A percentile compares a stretch with the other conserved stretches of the same genome.
phyloP scores from a whole-genome alignment of 2,113 vertebrate genomes.

The Epinephelus fuscoguttatus region DNA sequence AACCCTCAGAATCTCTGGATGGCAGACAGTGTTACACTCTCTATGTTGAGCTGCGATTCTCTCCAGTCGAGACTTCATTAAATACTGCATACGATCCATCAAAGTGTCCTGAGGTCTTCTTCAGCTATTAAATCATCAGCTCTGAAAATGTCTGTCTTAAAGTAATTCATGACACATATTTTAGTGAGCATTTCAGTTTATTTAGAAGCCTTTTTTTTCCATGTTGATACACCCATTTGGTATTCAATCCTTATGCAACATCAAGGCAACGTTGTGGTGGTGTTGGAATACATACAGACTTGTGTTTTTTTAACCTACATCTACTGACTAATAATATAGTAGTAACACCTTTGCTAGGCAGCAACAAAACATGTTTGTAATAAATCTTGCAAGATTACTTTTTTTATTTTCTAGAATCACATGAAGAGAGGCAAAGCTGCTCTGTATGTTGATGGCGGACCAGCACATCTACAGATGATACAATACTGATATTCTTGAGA shows the following conservation, averaged over 20 bases:
- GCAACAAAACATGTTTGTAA: constrained; percentile 41
- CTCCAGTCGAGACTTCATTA: no score
- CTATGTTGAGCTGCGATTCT: no score
- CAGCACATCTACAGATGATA: constrained; percentile 12
- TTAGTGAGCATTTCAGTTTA: constrained; percentile 75
- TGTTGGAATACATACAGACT: constrained; percentile 69
- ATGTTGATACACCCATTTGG: constrained; percentile 74
- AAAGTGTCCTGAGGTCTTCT: no score
- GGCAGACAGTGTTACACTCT: no score
- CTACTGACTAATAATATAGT: constrained; percentile 50
- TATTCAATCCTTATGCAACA: constrained; percentile 73
- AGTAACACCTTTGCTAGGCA: constrained; percentile 32
- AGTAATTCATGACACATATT: constrained; percentile 38
- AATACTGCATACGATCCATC: no score
- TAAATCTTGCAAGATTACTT: constrained; percentile 19
- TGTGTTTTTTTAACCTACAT: constrained; percentile 50
- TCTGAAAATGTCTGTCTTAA: background rate
- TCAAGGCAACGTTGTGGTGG: constrained; percentile 79
- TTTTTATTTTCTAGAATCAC: constrained; percentile 8
- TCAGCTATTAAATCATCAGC: no score
- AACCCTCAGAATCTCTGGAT: no score
- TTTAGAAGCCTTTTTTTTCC: constrained; percentile 61
- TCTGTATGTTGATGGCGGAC: constrained; percentile 2
- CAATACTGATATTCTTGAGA: constrained; percentile 33
- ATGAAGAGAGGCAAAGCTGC: constrained; percentile 18